Percentiles rank a stretch among this genome's conserved stretches.
These are phyloP conservation scores for Panulirus ornatus DNA, from an alignment of 1,140 invertebrate species.

Conservation along the genomic window DNA sequence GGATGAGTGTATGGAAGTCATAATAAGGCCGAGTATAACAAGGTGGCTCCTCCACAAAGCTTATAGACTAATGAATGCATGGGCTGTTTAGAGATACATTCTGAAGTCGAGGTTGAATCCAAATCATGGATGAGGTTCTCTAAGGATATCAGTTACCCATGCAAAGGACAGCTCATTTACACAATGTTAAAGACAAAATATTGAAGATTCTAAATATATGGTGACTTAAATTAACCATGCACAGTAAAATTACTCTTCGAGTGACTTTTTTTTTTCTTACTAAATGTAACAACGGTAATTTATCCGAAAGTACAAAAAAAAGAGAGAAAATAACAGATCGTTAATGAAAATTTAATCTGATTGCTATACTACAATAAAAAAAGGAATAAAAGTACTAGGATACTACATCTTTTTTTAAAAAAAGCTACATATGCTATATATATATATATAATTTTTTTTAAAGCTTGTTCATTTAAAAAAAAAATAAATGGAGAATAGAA, in stretches of 20 bases:
- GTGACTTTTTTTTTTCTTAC: too few species aligned
- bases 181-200: not conserved
- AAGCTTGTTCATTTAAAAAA: not conserved
- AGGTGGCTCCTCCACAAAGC: constrained; percentile 52
- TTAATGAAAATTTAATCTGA: not conserved
- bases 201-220: constrained; percentile 9
- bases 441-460: not conserved
- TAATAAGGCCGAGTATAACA: constrained; percentile 16
- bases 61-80: not conserved
- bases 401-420: not conserved
- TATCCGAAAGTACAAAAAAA: too few species aligned
- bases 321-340: too few species aligned
- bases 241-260: not conserved
- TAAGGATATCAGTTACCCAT: constrained; percentile 17
- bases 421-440: not conserved
- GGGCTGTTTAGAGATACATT: not conserved
- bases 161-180: constrained; percentile 1
- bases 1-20: too few species aligned
- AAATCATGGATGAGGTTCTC: not conserved
- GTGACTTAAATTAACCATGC: constrained; percentile 39
- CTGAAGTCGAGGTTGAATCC: not conserved
- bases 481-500: constrained; percentile 17
- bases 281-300: too few species aligned
- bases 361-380: not conserved
- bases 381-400: not conserved